Percentiles rank a stretch among this genome's conserved stretches.
These are phyloP conservation scores for Orgyia antiqua DNA, from an alignment of 2,888 invertebrate genomes.

Conservation along the genomic window DNA sequence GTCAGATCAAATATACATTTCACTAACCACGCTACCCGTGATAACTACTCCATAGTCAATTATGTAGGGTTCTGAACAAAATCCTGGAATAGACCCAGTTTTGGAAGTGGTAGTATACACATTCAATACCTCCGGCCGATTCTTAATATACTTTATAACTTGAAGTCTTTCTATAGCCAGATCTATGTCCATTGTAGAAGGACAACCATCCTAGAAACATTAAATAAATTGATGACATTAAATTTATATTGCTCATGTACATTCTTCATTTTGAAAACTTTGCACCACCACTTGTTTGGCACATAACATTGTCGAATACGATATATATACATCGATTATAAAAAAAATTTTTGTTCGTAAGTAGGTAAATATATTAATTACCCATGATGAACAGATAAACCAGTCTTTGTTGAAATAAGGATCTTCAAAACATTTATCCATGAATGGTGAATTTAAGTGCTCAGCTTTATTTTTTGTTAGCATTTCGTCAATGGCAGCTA, in stretches of 20 bases:
- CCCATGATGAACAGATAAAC: slow-evolving; percentile 61
- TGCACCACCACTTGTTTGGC: too few relatives aligned
- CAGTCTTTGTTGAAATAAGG: slow-evolving; percentile 46
- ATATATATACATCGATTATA: too few relatives aligned
- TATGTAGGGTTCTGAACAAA: slow-evolving; percentile 67
- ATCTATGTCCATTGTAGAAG: slow-evolving; percentile 78
- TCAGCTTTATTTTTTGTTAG: slow-evolving; percentile 39
- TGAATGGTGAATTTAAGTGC: slow-evolving; percentile 49
- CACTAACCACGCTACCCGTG: slow-evolving; percentile 61
- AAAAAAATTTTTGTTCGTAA: too few relatives aligned
- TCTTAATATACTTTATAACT: slow-evolving; percentile 60
- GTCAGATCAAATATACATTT: too few relatives aligned
- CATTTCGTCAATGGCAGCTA: slow-evolving; percentile 50
- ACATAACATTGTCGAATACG: too few relatives aligned
- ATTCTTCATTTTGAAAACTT: too few relatives aligned
- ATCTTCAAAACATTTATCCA: slow-evolving; percentile 63
- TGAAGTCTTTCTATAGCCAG: slow-evolving; percentile 78
- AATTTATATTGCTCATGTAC: too few relatives aligned
- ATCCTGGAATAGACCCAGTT: slow-evolving; percentile 65
- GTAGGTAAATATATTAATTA: too few relatives aligned
- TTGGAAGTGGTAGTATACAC: slow-evolving; percentile 41
- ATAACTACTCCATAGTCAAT: slow-evolving; percentile 78
- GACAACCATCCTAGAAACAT: slow-evolving; percentile 60
- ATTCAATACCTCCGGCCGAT: slow-evolving; percentile 51
- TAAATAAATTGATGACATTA: not conserved